A percentile compares a stretch with the other conserved stretches of the same genome.
Evolutionary conservation across 1,140 invertebrate genomes (phyloP).

Genomic region (Macrobrachium rosenbergii): DNA sequence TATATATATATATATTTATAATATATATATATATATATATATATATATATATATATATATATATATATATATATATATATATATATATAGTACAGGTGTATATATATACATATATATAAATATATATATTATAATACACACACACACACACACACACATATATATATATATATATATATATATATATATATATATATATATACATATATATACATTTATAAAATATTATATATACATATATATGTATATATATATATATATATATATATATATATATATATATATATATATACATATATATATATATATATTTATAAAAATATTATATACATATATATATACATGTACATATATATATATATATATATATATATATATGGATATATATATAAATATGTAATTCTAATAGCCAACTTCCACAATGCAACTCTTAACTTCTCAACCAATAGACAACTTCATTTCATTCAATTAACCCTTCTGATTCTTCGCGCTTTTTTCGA

Average conservation of each 20-base stretch:
- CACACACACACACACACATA: constrained; percentile 4
- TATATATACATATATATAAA: not conserved
- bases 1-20: not conserved
- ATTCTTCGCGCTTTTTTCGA: too few relatives aligned
- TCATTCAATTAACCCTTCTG: too few relatives aligned
- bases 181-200: not conserved
- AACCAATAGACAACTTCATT: too few relatives aligned
- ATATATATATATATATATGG: not conserved
- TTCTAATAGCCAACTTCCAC: too few relatives aligned
- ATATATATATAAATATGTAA: too few relatives aligned
- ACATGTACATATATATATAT: not conserved
- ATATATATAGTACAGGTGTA: too few relatives aligned
- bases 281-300: constrained; percentile 1
- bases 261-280: not conserved
- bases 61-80: constrained; percentile 27
- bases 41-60: constrained; percentile 23
- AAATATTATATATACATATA: not conserved
- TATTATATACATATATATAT: constrained; percentile 3
- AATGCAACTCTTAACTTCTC: too few relatives aligned
- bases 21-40: constrained; percentile 24
- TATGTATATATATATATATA: constrained; percentile 21
- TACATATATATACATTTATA: not conserved
- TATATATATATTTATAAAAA: not conserved
- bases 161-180: constrained; percentile 15
- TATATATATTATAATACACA: constrained; percentile 14